These are phyloP conservation scores for Gortyna flavago DNA, from an alignment of 2,888 invertebrate species.

Conservation along the genomic window DNA sequence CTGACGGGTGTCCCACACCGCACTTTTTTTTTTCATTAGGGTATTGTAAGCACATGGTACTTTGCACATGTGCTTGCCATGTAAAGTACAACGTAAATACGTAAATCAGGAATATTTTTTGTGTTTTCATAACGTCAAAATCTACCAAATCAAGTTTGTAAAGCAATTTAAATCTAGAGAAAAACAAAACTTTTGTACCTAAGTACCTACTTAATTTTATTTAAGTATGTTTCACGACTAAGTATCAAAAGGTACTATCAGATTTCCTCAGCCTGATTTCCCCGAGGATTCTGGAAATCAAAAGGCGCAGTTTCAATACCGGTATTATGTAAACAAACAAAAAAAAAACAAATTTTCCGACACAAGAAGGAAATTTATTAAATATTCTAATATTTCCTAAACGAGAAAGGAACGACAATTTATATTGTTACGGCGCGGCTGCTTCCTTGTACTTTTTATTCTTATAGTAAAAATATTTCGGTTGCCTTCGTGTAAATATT, in stretches of 20 bases:
- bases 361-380: conserved; percentile 36
- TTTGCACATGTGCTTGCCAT: background rate
- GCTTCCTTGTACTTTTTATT: conserved; percentile 53
- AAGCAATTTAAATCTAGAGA: background rate
- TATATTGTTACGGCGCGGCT: conserved; percentile 37
- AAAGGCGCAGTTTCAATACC: conserved; percentile 5
- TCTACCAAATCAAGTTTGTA: background rate
- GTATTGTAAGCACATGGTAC: no score
- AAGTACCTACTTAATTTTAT: no score
- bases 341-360: conserved; percentile 14
- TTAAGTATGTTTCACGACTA: no score
- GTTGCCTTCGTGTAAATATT: conserved; percentile 19
- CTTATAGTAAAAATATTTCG: conserved; percentile 35
- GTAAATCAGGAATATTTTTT: background rate
- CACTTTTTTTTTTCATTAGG: no score
- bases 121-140: background rate
- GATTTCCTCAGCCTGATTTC: conserved; percentile 25
- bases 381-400: conserved; percentile 57
- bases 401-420: conserved; percentile 45
- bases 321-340: conserved; percentile 15
- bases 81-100: background rate
- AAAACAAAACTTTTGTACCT: background rate
- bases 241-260: background rate
- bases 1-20: no score
- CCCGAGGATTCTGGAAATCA: conserved; percentile 11